These are phyloP conservation scores for Dascillus cervinus DNA, from an alignment of 2,888 invertebrate genomes.

Conservation along the genomic window DNA sequence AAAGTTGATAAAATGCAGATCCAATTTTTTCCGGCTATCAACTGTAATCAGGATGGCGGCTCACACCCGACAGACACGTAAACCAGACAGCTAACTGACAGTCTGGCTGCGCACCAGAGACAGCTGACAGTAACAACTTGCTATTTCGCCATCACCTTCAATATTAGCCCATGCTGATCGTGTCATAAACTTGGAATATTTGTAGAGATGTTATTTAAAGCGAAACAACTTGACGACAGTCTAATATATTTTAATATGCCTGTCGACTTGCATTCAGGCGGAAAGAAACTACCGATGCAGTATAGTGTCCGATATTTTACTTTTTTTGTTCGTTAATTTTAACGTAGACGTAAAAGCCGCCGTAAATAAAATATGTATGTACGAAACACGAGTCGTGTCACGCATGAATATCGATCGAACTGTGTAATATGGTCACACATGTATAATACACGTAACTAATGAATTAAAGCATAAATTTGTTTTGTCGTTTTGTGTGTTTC, in stretches of 20 bases:
- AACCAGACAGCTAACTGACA: slow-evolving; percentile 51
- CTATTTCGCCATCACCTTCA: slow-evolving; percentile 44
- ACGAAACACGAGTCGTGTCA: no score
- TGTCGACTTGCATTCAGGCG: no score
- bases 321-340: no score
- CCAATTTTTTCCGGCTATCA: slow-evolving; percentile 38
- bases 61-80: slow-evolving; percentile 39
- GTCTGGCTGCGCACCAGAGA: slow-evolving; percentile 44
- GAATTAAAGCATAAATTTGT: slow-evolving; percentile 33
- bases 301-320: no score
- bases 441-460: slow-evolving; percentile 15
- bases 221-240: no score
- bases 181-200: slow-evolving; percentile 23
- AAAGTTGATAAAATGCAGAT: slow-evolving; percentile 39
- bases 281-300: no score
- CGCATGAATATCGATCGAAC: no score
- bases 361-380: no score
- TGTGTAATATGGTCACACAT: no score
- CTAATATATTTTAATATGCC: no score
- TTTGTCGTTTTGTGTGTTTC: slow-evolving; percentile 33
- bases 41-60: slow-evolving; percentile 34
- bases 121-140: slow-evolving; percentile 45
- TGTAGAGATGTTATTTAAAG: background rate
- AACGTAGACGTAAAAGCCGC: no score
- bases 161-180: slow-evolving; percentile 40